Evolutionary conservation across 2,113 vertebrate genomes (phyloP).

Genomic region (Elanoides forficatus): DNA sequence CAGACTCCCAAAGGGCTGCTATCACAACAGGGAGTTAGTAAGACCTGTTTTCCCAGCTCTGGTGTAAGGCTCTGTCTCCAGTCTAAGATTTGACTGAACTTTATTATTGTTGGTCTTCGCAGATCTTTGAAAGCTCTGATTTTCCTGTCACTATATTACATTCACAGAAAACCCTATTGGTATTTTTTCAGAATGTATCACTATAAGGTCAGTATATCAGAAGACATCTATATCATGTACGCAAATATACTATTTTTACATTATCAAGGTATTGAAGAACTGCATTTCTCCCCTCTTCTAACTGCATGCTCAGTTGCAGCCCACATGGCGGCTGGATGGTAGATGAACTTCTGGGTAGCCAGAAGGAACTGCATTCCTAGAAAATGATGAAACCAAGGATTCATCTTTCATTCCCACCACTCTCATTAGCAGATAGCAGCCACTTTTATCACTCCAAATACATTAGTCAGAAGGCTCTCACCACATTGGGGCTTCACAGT

Average conservation of each 20-base stretch:
- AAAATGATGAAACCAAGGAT: conserved; percentile 37
- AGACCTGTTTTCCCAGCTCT: not conserved
- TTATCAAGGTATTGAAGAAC: not conserved
- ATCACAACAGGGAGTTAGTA: not conserved
- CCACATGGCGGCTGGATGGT: not conserved
- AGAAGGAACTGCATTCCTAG: conserved; percentile 28
- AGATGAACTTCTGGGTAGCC: not conserved
- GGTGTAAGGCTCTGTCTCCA: not conserved
- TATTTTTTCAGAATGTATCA: not conserved
- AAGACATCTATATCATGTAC: not conserved
- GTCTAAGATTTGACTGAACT: not conserved
- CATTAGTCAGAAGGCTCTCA: not conserved
- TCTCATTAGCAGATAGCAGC: conserved; percentile 23
- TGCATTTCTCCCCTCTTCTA: not conserved
- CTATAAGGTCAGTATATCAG: not conserved
- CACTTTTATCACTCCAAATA: not conserved
- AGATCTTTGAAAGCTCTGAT: not conserved
- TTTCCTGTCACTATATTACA: not conserved
- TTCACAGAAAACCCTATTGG: not conserved
- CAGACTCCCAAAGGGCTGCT: not conserved
- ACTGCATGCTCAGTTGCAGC: not conserved
- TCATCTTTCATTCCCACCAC: conserved; percentile 5
- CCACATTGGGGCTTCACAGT: not conserved
- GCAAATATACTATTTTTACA: not conserved
- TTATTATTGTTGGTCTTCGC: not conserved